A percentile compares a stretch with the other conserved stretches of the same genome.
Evolutionary conservation across 2,888 invertebrate species (phyloP).

Genomic region (Eupithecia insigniata): DNA sequence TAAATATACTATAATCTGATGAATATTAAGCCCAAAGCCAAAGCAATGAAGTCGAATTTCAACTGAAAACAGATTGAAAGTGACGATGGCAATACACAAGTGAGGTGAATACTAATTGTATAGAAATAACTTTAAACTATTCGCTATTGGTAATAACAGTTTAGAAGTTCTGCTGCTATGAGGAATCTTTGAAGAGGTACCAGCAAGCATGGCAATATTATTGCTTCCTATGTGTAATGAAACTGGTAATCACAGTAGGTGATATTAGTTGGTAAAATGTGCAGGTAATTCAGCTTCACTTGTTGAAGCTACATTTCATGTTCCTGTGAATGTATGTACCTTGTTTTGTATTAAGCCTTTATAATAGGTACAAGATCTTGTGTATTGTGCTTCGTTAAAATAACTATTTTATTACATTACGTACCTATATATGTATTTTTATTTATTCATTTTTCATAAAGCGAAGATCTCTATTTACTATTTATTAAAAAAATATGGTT

Average conservation of each 20-base stretch:
- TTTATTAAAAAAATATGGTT: no score
- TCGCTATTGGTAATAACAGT: constrained; percentile 32
- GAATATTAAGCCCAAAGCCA: not conserved
- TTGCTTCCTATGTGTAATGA: not conserved
- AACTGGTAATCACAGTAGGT: not conserved
- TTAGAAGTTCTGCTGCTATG: constrained; percentile 25
- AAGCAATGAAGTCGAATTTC: not conserved
- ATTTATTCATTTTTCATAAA: not conserved
- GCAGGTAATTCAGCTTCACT: not conserved
- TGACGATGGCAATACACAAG: constrained; percentile 11
- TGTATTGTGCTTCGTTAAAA: no score
- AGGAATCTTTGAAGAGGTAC: constrained; percentile 6
- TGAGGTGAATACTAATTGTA: constrained; percentile 34
- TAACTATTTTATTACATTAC: no score
- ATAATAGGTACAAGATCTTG: no score
- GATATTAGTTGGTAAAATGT: not conserved
- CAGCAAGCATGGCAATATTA: not conserved
- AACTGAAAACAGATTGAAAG: not conserved
- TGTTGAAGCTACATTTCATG: not conserved
- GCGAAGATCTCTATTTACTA: no score
- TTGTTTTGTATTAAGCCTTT: no score
- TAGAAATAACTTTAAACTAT: constrained; percentile 36
- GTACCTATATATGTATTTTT: no score
- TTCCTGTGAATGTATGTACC: not conserved
- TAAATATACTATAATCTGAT: not conserved